phyloP scores from a whole-genome alignment of 2,113 vertebrate species.

The Lophochroa leadbeateri region DNA sequence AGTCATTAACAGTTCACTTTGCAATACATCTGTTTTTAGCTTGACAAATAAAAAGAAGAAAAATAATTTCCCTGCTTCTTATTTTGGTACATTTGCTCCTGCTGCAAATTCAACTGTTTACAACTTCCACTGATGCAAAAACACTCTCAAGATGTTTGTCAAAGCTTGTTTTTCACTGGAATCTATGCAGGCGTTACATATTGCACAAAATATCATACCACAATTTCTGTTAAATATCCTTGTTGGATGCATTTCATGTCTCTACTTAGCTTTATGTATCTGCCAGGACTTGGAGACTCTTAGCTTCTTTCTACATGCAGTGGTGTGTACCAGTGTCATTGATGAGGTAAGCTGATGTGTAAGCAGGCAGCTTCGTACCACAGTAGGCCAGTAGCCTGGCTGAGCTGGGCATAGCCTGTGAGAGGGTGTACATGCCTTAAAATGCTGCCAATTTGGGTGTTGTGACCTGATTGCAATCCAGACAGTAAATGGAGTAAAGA shows the following conservation, averaged over 20 bases:
- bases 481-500: background rate
- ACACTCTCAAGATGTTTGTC: constrained; percentile 45
- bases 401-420: accelerated
- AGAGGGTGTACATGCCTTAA: background rate
- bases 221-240: background rate
- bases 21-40: background rate
- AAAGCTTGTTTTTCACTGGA: constrained; percentile 41
- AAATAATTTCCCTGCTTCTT: background rate
- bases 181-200: background rate
- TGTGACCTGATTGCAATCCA: background rate
- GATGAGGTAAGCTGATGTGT: accelerated
- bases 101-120: constrained; percentile 9
- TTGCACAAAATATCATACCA: background rate
- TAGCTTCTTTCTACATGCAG: background rate
- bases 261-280: background rate
- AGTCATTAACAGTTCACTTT: background rate
- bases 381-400: too few relatives aligned
- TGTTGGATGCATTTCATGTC: background rate
- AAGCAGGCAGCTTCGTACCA: background rate
- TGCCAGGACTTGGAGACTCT: background rate
- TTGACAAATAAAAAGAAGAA: background rate
- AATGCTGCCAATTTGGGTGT: background rate
- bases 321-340: accelerated
- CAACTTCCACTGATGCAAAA: constrained; percentile 9
- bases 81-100: background rate